Evolutionary conservation across 2,113 vertebrate genomes (phyloP).

Genomic region (Chaenocephalus aceratus): DNA sequence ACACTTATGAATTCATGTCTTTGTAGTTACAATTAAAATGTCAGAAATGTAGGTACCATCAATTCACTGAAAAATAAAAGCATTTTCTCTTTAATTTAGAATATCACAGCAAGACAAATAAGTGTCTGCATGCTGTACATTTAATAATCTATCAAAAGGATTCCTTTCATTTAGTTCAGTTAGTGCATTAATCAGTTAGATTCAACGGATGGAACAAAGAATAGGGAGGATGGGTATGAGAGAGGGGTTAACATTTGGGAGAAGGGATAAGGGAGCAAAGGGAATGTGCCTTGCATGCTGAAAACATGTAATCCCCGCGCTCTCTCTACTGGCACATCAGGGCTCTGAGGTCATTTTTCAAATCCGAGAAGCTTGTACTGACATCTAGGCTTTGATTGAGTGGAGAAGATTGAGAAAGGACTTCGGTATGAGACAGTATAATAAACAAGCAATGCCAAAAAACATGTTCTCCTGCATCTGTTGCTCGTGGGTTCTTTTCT

Average conservation of each 20-base stretch:
- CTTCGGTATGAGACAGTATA: background rate
- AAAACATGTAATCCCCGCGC: constrained; percentile 28
- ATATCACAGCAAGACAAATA: background rate
- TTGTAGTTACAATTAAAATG: constrained; percentile 31
- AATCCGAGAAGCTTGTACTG: constrained; percentile 28
- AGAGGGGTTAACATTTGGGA: constrained; percentile 34
- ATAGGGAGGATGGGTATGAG: constrained; percentile 12
- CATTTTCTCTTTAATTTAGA: background rate
- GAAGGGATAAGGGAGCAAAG: constrained; percentile 25
- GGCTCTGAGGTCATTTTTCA: constrained; percentile 34
- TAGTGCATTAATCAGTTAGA: background rate
- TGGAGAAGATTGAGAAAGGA: background rate
- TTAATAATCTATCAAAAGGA: background rate
- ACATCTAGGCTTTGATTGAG: background rate
- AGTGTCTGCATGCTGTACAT: constrained; percentile 1
- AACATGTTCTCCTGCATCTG: background rate
- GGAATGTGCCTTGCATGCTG: constrained; percentile 24
- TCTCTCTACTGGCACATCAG: background rate
- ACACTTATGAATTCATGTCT: background rate
- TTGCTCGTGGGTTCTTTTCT: background rate
- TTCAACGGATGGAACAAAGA: constrained; percentile 32
- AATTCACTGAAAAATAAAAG: constrained; percentile 1
- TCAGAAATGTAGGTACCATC: constrained; percentile 1
- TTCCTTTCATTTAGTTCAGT: background rate
- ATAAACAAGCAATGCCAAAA: background rate